Evolutionary conservation across 2,888 invertebrate species (phyloP), one percentile per base, ranked within the genome.

Genomic region (Abscondita cerata): DNA sequence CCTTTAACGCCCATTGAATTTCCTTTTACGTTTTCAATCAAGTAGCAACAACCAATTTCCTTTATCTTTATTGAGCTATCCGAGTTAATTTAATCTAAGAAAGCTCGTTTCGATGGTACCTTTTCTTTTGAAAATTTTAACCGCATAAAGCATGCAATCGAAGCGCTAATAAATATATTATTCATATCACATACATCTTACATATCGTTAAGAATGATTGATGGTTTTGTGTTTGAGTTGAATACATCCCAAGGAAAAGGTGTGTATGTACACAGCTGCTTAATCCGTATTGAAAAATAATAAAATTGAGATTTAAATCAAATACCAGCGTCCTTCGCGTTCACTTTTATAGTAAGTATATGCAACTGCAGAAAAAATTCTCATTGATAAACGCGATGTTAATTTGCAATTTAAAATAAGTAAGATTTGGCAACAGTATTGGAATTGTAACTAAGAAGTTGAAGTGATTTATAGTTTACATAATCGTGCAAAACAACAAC

Each of bases 1-100:
- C 63, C 52, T 63, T 59, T 55, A 55, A 59, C 63, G 63, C 63
- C 63, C 63, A 63, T 63, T 55, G 63, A 57, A 59, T 63, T 59
- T 57, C 63, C 58, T 62, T 59, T 58, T 59, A 63, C 63, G 58
- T 51, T 63, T 63, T 59, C 63, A 59, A 59, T 59, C 63, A 59
- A 59, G 63, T 51, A 55, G 55, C 54, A 59, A 63, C 59, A 50
- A 59, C 54, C 41, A 41, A 59, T 62, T 58, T 58, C 58, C 54
- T 57, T 57, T 59, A 59, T 36, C 48, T 44, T 44, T 44, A 44
- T 44, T 44, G 50, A 47, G 12, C 52, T 20, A 48, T 44, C 56
- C 36, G 13, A 36, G 52, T 52, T 52, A 56, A 61, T 52, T 48
- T 61, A 56, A 48, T 38, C 44, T 56, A 46, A 51, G 44, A 46